These are phyloP conservation scores for Catamblyrhynchus diadema DNA, from an alignment of 2,797 vertebrate genomes.

Conservation along the genomic window DNA sequence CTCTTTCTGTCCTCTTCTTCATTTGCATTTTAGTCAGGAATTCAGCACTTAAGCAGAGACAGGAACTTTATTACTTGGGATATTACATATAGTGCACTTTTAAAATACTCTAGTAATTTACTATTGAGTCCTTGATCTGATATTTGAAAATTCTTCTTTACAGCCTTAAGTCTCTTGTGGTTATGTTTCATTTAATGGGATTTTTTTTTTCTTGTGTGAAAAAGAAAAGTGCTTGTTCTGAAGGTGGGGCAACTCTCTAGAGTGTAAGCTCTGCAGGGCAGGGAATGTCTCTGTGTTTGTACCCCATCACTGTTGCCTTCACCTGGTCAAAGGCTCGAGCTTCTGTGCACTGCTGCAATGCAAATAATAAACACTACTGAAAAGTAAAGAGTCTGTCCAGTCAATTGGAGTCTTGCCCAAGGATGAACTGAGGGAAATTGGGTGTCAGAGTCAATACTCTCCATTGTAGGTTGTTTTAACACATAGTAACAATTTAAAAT, in stretches of 20 bases:
- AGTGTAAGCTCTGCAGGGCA: constrained; percentile 55
- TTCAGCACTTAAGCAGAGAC: background rate
- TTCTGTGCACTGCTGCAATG: constrained; percentile 8
- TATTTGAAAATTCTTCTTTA: background rate
- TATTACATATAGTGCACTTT: background rate
- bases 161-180: background rate
- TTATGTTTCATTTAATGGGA: constrained; percentile 9
- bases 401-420: background rate
- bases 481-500: background rate
- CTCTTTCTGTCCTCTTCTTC: background rate
- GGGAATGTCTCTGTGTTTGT: background rate
- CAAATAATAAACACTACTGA: constrained; percentile 49
- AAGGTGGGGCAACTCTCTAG: constrained; percentile 20
- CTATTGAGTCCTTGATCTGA: background rate
- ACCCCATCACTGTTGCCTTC: background rate
- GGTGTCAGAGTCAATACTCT: background rate
- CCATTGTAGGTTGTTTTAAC: background rate
- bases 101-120: background rate
- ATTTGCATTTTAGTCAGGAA: background rate
- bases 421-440: background rate
- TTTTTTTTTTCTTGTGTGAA: background rate
- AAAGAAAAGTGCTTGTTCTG: background rate
- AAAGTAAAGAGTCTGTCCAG: background rate
- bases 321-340: background rate
- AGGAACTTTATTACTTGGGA: background rate